Evolutionary conservation across 2,888 invertebrate genomes (phyloP).

Genomic region (Orchesellides sinensis): DNA sequence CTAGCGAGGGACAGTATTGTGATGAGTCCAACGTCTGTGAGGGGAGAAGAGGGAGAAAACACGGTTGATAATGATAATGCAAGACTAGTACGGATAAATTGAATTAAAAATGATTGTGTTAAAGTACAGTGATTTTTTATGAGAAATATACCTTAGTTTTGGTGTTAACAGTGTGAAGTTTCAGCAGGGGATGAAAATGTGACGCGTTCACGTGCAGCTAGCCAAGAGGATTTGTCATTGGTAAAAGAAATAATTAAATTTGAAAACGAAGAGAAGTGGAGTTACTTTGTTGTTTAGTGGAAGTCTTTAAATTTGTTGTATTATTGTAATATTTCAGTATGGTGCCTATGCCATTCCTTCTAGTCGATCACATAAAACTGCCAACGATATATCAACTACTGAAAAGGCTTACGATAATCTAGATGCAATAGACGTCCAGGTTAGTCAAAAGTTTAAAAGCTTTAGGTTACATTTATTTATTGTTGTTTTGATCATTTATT

Average conservation of each 20-base stretch:
- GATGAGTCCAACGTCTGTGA: conserved; percentile 40
- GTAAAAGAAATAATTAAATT: no score
- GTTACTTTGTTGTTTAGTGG: not conserved
- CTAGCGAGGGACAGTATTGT: conserved; percentile 44
- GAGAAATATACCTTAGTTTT: no score
- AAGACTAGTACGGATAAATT: conserved; percentile 15
- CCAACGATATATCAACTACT: conserved; percentile 49
- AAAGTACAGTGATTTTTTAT: no score
- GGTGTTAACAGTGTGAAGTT: conserved; percentile 43
- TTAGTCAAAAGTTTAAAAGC: not conserved
- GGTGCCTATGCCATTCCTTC: conserved; percentile 62
- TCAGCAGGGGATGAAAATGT: conserved; percentile 5
- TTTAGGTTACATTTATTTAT: not conserved
- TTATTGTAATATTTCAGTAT: conserved; percentile 31
- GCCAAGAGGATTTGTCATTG: conserved; percentile 60
- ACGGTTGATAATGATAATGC: conserved; percentile 41
- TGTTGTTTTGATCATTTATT: not conserved
- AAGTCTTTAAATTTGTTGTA: not conserved
- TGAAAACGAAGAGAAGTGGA: no score
- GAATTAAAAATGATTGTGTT: not conserved
- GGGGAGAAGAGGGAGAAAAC: conserved; percentile 36
- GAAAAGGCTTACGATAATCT: conserved; percentile 28
- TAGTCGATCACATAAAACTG: conserved; percentile 50
- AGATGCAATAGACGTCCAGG: conserved; percentile 25
- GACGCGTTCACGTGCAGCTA: conserved; percentile 33